Base-by-base conservation (phyloP, 2,888 invertebrate species). In the Spilosoma lubricipeda region DNA sequence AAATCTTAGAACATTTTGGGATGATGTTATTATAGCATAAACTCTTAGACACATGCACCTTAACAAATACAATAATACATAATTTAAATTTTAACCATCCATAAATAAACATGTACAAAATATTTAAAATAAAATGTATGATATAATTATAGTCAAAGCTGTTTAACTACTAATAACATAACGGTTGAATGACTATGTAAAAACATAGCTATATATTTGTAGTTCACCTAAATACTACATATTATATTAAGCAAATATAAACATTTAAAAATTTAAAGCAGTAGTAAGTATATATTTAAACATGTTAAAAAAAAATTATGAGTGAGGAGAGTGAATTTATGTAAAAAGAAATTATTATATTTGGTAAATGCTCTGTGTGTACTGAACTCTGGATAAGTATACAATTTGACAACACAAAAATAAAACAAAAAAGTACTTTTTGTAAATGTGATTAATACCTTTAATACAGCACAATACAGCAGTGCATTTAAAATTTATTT, bases 1-100 rank as follows among this genome's bases (percentile, higher is more conserved):
- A 95, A 94, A 94, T 89, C 94, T 95, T 93, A 92, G 93, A 95
- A 95, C 91, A 93, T 89, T 90, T 85, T 89, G 87, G 89, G 90
- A 81, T 89, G 90, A 90, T 89, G 90, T 90, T 90, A 93, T 90
- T 90, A 90, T 87, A 82, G 81, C 82, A 90, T 82, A 81, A 82
- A 83, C 84, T 88, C 80, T 87, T 83, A 73, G 52, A 82, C 82
- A 90, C 89, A 92, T 91, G 91, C 93, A 93, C 84, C 83, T 82
- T 83, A 86, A 82, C 82, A 79, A 74, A 73, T 76, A 84, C 79
- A 85, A 72, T 79, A 3, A 48, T 39, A 71, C 23, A 77, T 75
- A 33, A 64, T 73, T 75, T 75, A 33, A 64, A 71, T 75, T 71
- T 27, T 77, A 76, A 66, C 76, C 48, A 73, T 68, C 66, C 64